Percentiles rank a stretch among this genome's conserved stretches.
These are phyloP conservation scores for Nesogale talazaci DNA, from an alignment of 2,113 vertebrate genomes.

Conservation along the genomic window DNA sequence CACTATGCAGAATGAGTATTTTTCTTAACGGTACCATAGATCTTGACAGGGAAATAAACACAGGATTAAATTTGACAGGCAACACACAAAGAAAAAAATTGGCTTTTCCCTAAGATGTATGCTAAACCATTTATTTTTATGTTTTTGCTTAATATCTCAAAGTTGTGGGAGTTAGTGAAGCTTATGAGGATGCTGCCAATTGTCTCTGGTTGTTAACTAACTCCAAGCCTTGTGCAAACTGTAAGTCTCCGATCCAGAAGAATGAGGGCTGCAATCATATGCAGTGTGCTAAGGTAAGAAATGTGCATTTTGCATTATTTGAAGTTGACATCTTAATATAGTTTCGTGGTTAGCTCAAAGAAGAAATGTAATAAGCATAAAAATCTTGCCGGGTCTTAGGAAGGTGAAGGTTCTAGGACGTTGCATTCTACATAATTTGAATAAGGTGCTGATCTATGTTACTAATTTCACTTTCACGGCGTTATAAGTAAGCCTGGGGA, in stretches of 20 bases:
- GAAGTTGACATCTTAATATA: conserved; percentile 9
- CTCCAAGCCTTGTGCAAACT: conserved; percentile 98
- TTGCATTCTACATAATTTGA: conserved; percentile 41
- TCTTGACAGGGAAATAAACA: conserved; percentile 38
- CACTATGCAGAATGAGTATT: conserved; percentile 50
- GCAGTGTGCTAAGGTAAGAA: conserved; percentile 98
- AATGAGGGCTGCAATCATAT: conserved; percentile 99
- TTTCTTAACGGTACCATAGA: conserved; percentile 34
- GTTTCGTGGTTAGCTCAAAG: conserved; percentile 40
- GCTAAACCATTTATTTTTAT: conserved; percentile 69
- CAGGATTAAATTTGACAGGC: conserved; percentile 30
- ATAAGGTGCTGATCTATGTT: conserved; percentile 29
- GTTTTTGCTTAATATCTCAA: conserved; percentile 70
- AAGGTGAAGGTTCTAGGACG: background rate
- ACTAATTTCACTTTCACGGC: conserved; percentile 6
- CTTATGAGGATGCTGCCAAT: conserved; percentile 98
- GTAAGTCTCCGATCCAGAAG: conserved; percentile 99
- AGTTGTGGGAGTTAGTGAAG: conserved; percentile 98
- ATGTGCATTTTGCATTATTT: conserved; percentile 19
- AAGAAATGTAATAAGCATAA: background rate
- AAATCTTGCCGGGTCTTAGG: conserved; percentile 4
- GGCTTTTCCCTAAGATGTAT: background rate
- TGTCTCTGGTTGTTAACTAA: conserved; percentile 98
- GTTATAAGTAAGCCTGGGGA: conserved; percentile 26
- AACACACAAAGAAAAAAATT: background rate